Conservation (phyloP, 2,888 invertebrate genomes). For the Eupithecia centaureata region DNA sequence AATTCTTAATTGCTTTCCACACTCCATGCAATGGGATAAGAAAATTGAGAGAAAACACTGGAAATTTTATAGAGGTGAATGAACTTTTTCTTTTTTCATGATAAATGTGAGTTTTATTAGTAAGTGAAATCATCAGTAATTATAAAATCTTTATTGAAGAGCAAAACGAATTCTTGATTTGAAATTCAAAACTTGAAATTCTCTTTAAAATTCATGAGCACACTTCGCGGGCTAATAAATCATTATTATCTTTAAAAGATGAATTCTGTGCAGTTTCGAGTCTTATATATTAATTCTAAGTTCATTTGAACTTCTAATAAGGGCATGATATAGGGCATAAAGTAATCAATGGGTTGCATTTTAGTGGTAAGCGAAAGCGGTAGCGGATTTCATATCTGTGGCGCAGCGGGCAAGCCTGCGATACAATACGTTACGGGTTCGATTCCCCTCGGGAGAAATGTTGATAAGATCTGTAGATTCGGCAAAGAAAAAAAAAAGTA, state of each 20-base stretch:
- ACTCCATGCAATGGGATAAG: neutral
- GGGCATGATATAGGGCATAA: neutral
- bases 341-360: neutral
- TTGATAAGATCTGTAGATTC: too few relatives aligned
- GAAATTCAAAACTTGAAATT: too few relatives aligned
- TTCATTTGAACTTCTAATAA: neutral
- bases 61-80: neutral
- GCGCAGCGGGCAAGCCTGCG: too few relatives aligned
- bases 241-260: neutral
- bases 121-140: neutral
- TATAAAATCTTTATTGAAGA: too few relatives aligned
- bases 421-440: too few relatives aligned
- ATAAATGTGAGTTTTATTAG: neutral
- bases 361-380: neutral
- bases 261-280: neutral
- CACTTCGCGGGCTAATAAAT: neutral
- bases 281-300: neutral
- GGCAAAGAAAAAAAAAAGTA: too few relatives aligned
- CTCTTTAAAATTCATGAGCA: neutral
- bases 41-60: conserved; percentile 1
- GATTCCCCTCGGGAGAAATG: too few relatives aligned
- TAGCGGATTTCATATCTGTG: too few relatives aligned
- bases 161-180: too few relatives aligned
- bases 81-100: neutral
- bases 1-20: neutral